Conservation (phyloP, 2,888 invertebrate genomes). For the Malthinus flaveolus region DNA sequence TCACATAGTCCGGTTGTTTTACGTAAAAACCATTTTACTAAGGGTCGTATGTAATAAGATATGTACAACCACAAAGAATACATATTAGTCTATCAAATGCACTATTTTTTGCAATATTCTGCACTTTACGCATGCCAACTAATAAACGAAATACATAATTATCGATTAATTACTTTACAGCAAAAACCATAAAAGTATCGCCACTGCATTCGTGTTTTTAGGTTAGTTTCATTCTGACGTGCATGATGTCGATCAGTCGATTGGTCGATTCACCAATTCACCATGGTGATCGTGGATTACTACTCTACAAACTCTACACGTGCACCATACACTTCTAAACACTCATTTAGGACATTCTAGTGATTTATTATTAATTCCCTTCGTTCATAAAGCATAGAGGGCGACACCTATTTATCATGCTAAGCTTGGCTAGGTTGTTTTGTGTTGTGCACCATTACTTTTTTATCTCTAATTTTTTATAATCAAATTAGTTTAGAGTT, state of each 20-base stretch:
- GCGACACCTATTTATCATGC: background rate
- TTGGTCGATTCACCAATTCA: too few relatives aligned
- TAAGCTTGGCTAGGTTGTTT: too few relatives aligned
- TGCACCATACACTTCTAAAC: too few relatives aligned
- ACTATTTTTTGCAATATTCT: background rate
- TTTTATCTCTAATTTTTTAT: background rate
- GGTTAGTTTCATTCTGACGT: conserved; percentile 1
- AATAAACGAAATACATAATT: background rate
- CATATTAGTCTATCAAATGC: conserved; percentile 27
- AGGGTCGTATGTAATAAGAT: conserved; percentile 75
- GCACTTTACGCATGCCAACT: conserved; percentile 13
- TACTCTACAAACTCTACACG: too few relatives aligned
- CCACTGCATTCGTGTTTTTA: background rate
- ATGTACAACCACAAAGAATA: conserved; percentile 54
- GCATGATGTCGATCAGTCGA: too few relatives aligned
- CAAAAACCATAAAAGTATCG: background rate
- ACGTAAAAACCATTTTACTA: conserved; percentile 87
- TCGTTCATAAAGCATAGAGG: background rate
- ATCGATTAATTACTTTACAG: background rate
- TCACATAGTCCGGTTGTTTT: conserved; percentile 88
- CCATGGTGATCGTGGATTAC: too few relatives aligned
- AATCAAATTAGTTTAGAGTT: too few relatives aligned
- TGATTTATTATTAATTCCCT: background rate
- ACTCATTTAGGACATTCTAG: background rate
- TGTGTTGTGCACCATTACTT: too few relatives aligned